phyloP scores from a whole-genome alignment of 30 jellyfish, hydroid and myxozoan species.

The Turritopsis dohrnii region DNA sequence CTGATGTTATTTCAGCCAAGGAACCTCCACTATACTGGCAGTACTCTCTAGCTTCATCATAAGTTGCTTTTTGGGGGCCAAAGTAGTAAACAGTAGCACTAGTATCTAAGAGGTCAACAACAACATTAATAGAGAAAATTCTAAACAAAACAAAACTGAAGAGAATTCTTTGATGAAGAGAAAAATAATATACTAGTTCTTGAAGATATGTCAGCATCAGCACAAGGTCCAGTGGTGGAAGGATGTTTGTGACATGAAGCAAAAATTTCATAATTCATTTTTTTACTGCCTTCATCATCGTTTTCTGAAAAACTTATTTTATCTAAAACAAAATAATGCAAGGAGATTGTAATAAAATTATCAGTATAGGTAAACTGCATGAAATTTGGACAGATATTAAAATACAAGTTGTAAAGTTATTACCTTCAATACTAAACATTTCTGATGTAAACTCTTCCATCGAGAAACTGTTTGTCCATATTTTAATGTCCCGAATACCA shows the following conservation, averaged over 20 bases:
- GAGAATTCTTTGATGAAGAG: too few relatives aligned
- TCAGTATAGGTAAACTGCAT: neutral
- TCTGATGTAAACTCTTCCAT: neutral
- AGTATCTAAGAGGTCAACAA: neutral
- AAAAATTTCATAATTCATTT: neutral
- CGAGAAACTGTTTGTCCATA: neutral
- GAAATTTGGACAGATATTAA: neutral
- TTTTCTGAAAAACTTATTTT: neutral
- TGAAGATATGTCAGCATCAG: constrained; percentile 4
- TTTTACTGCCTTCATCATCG: neutral
- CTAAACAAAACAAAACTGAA: too few relatives aligned
- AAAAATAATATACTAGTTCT: neutral
- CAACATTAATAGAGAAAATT: neutral
- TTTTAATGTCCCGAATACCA: neutral
- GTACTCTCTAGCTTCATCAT: neutral
- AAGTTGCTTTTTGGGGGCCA: neutral
- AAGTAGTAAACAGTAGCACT: neutral
- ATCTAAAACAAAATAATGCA: neutral
- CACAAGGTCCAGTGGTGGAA: constrained; percentile 1
- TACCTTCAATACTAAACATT: constrained; percentile 3
- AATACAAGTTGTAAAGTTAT: neutral
- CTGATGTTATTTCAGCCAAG: neutral
- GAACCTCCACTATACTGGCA: neutral
- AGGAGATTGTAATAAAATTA: neutral
- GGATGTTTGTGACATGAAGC: neutral